These are phyloP conservation scores for Mungos mungo DNA, from an alignment of 2,113 vertebrate genomes.

Conservation along the genomic window DNA sequence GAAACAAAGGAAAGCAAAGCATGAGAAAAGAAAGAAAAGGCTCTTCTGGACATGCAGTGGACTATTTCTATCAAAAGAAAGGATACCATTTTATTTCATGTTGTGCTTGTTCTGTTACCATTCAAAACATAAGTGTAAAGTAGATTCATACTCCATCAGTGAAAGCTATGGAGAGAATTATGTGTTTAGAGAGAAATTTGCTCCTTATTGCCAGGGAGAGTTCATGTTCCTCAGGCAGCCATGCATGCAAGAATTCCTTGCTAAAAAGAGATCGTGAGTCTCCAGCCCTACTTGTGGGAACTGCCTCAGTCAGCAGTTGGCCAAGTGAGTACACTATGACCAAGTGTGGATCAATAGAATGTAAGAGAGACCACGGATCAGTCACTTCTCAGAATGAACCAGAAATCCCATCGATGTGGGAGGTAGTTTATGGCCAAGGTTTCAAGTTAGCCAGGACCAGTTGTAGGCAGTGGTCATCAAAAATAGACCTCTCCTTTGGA, in stretches of 20 bases:
- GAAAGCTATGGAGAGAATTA: not conserved
- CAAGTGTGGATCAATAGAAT: not conserved
- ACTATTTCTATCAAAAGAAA: conserved; percentile 38
- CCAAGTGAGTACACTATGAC: not conserved
- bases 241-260: not conserved
- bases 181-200: not conserved
- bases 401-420: not conserved
- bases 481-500: not conserved
- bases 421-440: not conserved
- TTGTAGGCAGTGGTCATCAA: not conserved
- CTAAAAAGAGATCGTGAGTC: not conserved
- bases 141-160: not conserved
- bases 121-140: not conserved
- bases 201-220: conserved; percentile 2
- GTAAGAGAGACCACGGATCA: not conserved
- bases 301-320: not conserved
- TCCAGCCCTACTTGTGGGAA: not conserved
- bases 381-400: not conserved
- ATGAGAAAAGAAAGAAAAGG: not conserved
- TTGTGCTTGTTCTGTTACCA: not conserved
- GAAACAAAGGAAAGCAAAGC: conserved; percentile 8
- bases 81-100: not conserved
- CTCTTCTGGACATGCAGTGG: not conserved
- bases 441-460: not conserved
- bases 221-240: not conserved